phyloP scores from a whole-genome alignment of 2,797 vertebrate species.

The Triplophysa yarkandensis region DNA sequence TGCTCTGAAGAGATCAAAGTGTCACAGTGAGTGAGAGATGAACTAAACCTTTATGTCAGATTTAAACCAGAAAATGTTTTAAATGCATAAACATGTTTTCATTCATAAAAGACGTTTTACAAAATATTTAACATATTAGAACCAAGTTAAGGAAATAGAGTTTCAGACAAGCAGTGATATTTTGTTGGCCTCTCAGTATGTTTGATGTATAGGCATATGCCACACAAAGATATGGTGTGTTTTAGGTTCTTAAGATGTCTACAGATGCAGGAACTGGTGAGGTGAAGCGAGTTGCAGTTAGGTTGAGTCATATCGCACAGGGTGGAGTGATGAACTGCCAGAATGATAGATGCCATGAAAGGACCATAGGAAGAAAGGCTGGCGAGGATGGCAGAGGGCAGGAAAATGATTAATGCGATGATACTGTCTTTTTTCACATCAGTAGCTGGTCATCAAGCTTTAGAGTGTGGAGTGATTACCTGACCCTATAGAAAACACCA shows the following conservation, averaged over 20 bases:
- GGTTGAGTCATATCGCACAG: constrained; percentile 46
- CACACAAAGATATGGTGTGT: neutral
- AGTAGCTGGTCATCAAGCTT: constrained; percentile 3
- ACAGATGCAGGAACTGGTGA: constrained; percentile 43
- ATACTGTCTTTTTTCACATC: constrained; percentile 22
- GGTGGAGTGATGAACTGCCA: constrained; percentile 47
- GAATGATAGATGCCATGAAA: constrained; percentile 40
- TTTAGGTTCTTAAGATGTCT: constrained; percentile 11
- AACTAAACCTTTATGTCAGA: too few relatives aligned
- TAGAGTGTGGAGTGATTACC: constrained; percentile 8
- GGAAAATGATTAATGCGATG: constrained; percentile 39
- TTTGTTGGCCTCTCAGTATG: constrained; percentile 22
- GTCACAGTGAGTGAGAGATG: neutral
- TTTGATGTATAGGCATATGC: constrained; percentile 25
- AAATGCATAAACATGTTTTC: neutral
- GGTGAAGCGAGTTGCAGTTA: constrained; percentile 39
- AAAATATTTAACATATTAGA: neutral
- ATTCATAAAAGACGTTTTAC: neutral
- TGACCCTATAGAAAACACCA: neutral
- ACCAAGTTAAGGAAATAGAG: neutral
- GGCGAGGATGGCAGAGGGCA: constrained; percentile 22
- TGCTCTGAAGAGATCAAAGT: neutral
- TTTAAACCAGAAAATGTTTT: neutral
- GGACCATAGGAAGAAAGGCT: constrained; percentile 2
- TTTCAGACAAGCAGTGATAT: constrained; percentile 13